Evolutionary conservation across 2,888 invertebrate species (phyloP).

Genomic region (Argyresthia goedartella): DNA sequence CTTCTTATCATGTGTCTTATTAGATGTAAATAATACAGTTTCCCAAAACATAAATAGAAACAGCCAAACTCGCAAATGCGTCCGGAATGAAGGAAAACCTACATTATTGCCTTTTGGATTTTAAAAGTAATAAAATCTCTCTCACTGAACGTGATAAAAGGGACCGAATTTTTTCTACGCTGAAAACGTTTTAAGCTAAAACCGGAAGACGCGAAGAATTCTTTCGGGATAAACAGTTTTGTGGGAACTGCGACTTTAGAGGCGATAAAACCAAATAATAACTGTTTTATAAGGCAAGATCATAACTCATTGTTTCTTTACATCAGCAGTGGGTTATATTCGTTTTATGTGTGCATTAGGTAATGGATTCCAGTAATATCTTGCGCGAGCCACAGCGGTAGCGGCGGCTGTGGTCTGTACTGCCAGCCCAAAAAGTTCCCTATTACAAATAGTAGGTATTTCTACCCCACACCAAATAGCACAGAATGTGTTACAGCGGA

Average conservation of each 20-base stretch:
- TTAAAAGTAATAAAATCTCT: slow-evolving; percentile 24
- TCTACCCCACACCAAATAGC: too few species aligned
- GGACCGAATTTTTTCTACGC: slow-evolving; percentile 14
- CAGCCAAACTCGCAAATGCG: too few species aligned
- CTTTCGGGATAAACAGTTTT: slow-evolving; percentile 30
- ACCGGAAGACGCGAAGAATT: slow-evolving; percentile 24
- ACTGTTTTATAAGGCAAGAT: slow-evolving; percentile 41
- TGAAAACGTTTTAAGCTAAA: slow-evolving; percentile 30
- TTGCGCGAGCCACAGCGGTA: background rate
- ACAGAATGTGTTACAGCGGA: too few species aligned
- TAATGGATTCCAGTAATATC: slow-evolving; percentile 43
- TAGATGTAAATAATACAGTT: too few species aligned
- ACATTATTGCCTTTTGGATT: slow-evolving; percentile 13
- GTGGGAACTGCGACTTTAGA: slow-evolving; percentile 40
- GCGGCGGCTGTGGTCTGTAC: too few species aligned
- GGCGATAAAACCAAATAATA: slow-evolving; percentile 56
- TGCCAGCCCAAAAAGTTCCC: too few species aligned
- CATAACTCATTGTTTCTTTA: slow-evolving; percentile 62
- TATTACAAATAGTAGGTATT: too few species aligned
- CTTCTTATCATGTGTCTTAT: too few species aligned
- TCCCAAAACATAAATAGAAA: too few species aligned
- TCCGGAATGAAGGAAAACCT: slow-evolving; percentile 4
- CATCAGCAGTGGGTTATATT: slow-evolving; percentile 24
- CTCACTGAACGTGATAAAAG: slow-evolving; percentile 15
- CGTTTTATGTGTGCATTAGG: slow-evolving; percentile 51